Evolutionary conservation across 2,113 vertebrate genomes (phyloP).

Genomic region (Erythrolamprus reginae): DNA sequence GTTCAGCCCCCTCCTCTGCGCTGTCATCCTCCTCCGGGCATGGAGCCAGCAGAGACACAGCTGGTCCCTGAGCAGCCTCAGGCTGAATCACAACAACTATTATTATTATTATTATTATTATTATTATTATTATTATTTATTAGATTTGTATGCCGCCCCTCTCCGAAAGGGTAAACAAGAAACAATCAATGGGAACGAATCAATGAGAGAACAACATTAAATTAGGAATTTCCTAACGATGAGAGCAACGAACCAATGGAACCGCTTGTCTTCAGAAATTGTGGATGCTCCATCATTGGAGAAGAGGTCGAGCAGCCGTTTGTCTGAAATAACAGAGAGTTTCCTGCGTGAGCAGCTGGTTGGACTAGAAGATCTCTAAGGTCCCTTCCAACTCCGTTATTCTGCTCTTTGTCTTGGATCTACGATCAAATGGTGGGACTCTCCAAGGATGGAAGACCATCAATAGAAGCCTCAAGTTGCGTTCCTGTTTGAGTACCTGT

Average conservation of each 20-base stretch:
- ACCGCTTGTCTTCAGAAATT: background rate
- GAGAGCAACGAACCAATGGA: background rate
- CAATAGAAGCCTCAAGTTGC: background rate
- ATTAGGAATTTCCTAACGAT: background rate
- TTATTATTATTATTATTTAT: too few relatives aligned
- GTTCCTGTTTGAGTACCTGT: background rate
- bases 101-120: too few relatives aligned
- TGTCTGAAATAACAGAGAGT: background rate
- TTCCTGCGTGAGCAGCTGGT: background rate
- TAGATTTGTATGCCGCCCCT: too few relatives aligned
- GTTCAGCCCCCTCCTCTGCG: too few relatives aligned
- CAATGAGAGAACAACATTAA: background rate
- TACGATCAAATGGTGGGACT: background rate
- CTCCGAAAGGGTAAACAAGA: too few relatives aligned
- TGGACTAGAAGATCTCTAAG: background rate
- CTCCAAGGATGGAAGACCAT: background rate
- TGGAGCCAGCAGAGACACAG: too few relatives aligned
- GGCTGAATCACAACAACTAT: too few relatives aligned
- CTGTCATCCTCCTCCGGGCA: too few relatives aligned
- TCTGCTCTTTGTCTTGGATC: background rate
- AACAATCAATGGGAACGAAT: background rate
- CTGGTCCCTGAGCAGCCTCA: too few relatives aligned
- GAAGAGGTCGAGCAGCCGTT: background rate
- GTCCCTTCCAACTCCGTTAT: background rate
- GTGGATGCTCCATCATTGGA: background rate